These are phyloP conservation scores for Torymus texanus DNA, from an alignment of 2,888 invertebrate genomes.

Conservation along the genomic window DNA sequence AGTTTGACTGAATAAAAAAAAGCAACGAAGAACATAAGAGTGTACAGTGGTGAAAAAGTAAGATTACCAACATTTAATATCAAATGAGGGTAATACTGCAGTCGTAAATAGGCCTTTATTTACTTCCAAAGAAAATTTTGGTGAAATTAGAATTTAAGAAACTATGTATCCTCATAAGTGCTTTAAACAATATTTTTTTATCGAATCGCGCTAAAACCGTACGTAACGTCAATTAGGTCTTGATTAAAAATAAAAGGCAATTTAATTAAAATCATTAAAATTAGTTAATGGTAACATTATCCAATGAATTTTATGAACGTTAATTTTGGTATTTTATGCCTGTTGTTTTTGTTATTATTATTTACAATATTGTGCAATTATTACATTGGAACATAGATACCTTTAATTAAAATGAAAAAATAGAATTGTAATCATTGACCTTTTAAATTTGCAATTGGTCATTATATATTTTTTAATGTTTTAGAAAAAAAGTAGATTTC, in stretches of 20 bases:
- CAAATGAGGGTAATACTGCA: constrained; percentile 29
- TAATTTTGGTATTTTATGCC: too few species aligned
- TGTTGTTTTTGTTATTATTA: too few species aligned
- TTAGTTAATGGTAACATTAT: too few species aligned
- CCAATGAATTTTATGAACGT: too few species aligned
- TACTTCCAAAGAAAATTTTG: constrained; percentile 51
- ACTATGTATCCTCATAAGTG: constrained; percentile 37
- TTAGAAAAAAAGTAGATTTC: too few species aligned
- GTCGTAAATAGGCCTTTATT: constrained; percentile 56
- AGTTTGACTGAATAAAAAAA: constrained; percentile 38
- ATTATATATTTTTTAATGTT: too few species aligned
- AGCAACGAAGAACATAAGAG: constrained; percentile 40
- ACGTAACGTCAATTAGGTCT: constrained; percentile 67
- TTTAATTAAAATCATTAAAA: background rate
- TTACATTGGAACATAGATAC: too few species aligned
- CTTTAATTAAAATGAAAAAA: too few species aligned
- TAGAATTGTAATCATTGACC: too few species aligned
- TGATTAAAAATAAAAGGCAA: constrained; percentile 10
- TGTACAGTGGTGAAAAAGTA: constrained; percentile 31
- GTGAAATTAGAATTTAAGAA: constrained; percentile 38
- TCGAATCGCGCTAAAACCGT: constrained; percentile 61
- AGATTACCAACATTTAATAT: constrained; percentile 13
- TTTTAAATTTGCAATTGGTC: too few species aligned
- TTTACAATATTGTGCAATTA: too few species aligned
- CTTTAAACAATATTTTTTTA: constrained; percentile 64